A percentile compares a stretch with the other conserved stretches of the same genome.
Conservation (phyloP, 92 coral and sea anemone species). For the Bergia sp. region DNA sequence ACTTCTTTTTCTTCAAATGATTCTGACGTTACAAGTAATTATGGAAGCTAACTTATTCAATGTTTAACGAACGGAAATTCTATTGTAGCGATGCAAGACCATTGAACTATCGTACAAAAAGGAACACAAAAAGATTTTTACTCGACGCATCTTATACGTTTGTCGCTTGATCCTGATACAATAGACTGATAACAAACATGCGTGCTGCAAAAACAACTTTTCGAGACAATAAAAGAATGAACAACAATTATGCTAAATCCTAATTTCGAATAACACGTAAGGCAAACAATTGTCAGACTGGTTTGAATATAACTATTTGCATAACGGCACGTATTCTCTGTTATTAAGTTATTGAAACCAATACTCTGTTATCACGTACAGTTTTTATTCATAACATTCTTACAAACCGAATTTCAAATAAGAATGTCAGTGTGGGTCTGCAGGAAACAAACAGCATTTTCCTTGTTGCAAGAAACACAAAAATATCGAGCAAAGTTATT, state of each 20-base stretch:
- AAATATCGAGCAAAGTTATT: neutral
- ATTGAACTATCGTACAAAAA: neutral
- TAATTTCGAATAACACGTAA: neutral
- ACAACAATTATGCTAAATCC: neutral
- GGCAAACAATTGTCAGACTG: neutral
- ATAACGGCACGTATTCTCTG: neutral
- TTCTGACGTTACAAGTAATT: no score
- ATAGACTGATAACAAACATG: neutral
- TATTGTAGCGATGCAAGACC: neutral
- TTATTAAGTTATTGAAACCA: neutral
- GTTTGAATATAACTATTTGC: neutral
- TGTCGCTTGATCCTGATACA: neutral
- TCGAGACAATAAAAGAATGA: neutral
- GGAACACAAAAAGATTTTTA: neutral
- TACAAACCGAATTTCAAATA: no score
- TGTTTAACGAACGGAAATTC: neutral
- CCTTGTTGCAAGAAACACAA: neutral
- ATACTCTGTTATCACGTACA: neutral
- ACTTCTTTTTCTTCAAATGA: no score
- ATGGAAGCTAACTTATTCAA: neutral
- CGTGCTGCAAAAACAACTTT: neutral
- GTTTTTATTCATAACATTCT: neutral
- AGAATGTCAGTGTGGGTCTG: neutral
- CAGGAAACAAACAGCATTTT: no score
- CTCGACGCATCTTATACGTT: neutral